These are phyloP conservation scores for Corythoichthys haematopterus DNA, from an alignment of 2,113 vertebrate species.

Conservation along the genomic window DNA sequence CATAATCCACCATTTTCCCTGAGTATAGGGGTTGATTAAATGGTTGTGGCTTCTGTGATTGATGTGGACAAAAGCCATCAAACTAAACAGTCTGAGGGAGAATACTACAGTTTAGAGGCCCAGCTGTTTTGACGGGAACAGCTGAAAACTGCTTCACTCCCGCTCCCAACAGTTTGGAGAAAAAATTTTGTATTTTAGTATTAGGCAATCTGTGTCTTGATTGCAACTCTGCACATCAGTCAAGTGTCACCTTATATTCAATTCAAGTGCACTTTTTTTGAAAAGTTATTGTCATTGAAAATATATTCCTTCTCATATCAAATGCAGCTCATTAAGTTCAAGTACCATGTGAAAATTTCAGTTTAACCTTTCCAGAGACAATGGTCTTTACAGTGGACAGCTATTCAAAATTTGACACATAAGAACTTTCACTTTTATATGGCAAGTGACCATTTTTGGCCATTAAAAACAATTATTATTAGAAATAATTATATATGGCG, in stretches of 20 bases:
- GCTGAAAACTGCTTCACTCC: background rate
- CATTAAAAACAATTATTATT: no score
- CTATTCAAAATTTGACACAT: no score
- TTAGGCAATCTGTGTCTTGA: background rate
- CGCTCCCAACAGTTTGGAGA: background rate
- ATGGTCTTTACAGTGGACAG: no score
- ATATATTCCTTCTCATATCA: background rate
- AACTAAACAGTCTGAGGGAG: conserved; percentile 64
- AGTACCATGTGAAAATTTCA: background rate
- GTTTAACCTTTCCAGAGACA: no score
- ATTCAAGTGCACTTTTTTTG: no score
- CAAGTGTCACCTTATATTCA: background rate
- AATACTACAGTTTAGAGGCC: conserved; percentile 33
- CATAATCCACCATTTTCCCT: conserved; percentile 46
- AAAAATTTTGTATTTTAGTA: background rate
- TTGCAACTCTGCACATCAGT: background rate
- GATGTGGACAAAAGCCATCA: conserved; percentile 51
- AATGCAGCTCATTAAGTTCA: background rate
- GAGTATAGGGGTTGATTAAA: conserved; percentile 42
- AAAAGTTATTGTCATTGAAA: background rate
- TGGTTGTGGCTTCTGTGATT: conserved; percentile 36
- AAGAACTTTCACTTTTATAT: no score
- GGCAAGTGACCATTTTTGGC: no score
- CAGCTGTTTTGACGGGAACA: conserved; percentile 51
- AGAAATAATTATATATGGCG: no score